Evolutionary conservation across 1,140 invertebrate genomes (phyloP).

Genomic region (Philopotamus ludificatus): DNA sequence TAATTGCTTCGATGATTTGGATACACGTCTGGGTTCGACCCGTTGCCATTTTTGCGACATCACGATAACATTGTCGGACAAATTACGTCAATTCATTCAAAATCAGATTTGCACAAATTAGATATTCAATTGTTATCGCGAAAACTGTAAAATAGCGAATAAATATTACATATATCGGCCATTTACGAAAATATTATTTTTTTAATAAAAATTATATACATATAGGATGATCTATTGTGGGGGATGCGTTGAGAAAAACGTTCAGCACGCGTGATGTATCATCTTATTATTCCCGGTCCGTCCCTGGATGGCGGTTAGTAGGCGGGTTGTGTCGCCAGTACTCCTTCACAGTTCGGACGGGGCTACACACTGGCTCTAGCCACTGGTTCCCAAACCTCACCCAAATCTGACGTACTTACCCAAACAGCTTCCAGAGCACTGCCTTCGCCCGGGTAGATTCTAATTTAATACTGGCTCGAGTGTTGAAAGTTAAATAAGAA

Average conservation of each 20-base stretch:
- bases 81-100: too few relatives aligned
- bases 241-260: too few relatives aligned
- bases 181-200: too few relatives aligned
- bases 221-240: too few relatives aligned
- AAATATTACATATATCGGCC: too few relatives aligned
- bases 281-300: slow-evolving; percentile 1
- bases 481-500: slow-evolving; percentile 5
- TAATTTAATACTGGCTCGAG: slow-evolving; percentile 6
- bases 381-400: background rate
- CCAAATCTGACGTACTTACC: slow-evolving; percentile 1
- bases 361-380: background rate
- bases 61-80: too few relatives aligned
- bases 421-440: background rate
- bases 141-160: too few relatives aligned
- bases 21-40: background rate
- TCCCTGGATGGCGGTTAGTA: background rate
- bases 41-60: too few relatives aligned
- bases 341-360: background rate
- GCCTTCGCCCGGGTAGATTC: background rate
- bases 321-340: background rate
- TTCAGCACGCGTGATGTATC: background rate
- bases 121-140: too few relatives aligned
- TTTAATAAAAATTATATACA: too few relatives aligned
- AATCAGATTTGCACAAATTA: too few relatives aligned
- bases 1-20: background rate